A percentile compares a stretch with the other conserved stretches of the same genome.
These are phyloP conservation scores for Artibeus jamaicensis DNA, from an alignment of 2,797 vertebrate species.

Conservation along the genomic window DNA sequence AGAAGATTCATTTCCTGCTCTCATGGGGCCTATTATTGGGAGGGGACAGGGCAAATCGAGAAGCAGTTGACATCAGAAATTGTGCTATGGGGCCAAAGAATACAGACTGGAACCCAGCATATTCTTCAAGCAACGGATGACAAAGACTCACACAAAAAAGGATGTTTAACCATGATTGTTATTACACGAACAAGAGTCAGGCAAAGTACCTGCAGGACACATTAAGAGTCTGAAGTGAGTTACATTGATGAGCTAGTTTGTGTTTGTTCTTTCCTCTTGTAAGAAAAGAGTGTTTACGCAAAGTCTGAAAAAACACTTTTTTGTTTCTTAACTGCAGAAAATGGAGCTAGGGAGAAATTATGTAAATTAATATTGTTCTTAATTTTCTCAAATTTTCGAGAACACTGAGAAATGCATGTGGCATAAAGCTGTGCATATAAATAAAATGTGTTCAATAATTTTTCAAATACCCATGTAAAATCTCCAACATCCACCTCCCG, in stretches of 20 bases:
- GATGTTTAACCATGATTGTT: neutral
- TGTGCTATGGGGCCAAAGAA: neutral
- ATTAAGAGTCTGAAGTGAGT: neutral
- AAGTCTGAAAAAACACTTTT: neutral
- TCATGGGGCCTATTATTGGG: neutral
- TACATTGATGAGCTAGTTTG: neutral
- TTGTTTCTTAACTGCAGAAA: constrained; percentile 17
- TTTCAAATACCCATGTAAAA: neutral
- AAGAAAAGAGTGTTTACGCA: neutral
- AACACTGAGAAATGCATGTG: neutral
- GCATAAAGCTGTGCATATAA: neutral
- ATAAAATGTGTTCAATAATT: neutral
- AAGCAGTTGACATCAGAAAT: neutral
- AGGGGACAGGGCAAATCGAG: neutral
- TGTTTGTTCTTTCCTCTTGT: neutral
- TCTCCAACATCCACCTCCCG: neutral
- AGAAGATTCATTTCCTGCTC: neutral
- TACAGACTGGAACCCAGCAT: neutral
- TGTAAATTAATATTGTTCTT: neutral
- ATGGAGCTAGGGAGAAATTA: neutral
- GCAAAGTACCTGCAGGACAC: neutral
- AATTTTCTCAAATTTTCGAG: neutral
- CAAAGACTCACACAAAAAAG: neutral
- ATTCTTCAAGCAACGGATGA: neutral
- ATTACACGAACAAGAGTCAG: neutral